Conservation (phyloP, 2,113 vertebrate species). For the Orientallactaga bullata region DNA sequence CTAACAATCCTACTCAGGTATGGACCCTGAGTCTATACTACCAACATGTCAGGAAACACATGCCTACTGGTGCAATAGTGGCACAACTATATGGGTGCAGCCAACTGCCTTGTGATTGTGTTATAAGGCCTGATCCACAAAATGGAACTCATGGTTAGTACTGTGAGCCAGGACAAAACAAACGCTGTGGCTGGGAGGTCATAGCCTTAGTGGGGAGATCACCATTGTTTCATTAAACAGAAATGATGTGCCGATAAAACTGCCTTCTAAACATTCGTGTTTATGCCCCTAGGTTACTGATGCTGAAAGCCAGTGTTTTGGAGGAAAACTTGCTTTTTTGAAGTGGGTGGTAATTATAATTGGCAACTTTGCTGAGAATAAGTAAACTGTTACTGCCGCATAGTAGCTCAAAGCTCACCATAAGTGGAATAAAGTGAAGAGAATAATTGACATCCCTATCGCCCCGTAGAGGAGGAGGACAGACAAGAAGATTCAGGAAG, state of each 20-base stretch:
- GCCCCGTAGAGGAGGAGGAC: background rate
- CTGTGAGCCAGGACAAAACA: background rate
- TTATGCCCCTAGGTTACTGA: background rate
- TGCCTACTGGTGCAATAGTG: background rate
- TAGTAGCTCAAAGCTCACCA: background rate
- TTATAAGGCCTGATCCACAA: background rate
- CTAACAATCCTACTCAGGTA: background rate
- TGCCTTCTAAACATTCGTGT: background rate
- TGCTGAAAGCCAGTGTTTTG: background rate
- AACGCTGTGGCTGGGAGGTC: background rate
- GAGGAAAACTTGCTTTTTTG: background rate
- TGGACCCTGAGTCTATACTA: background rate
- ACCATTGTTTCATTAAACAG: background rate
- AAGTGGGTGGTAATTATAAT: background rate
- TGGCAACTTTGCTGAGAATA: background rate
- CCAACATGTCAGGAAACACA: rapidly evolving
- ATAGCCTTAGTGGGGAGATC: background rate
- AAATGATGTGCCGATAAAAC: no score
- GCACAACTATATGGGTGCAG: background rate
- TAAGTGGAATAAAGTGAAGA: background rate
- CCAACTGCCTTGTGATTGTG: background rate
- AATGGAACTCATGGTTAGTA: background rate
- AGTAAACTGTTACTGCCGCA: background rate
- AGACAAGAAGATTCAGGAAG: background rate
- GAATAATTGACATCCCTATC: background rate